Evolutionary conservation across 2,888 invertebrate species (phyloP), one percentile per base, ranked within the genome.

Genomic region (Pollenia angustigena): DNA sequence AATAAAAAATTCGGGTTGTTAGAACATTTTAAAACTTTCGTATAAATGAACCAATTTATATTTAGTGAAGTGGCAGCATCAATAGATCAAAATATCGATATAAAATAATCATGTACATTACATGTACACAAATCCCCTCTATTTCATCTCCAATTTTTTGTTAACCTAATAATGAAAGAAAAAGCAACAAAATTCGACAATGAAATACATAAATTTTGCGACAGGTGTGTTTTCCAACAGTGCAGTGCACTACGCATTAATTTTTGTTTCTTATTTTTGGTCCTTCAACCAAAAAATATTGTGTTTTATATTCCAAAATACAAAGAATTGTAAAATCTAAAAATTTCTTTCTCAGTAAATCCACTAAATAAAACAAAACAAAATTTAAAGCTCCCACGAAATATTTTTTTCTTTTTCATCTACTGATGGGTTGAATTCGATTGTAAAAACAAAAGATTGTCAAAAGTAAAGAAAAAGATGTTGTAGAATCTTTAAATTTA

Each of bases 161-260:
- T 80, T 62, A 50, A 58, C 8, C 14, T 42, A 14, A 52, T 23
- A 18, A 68, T 68, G 42, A 32, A 48, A 66, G 23, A 48, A 50
- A 10, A 48, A 72, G 50, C 16, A 66, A 71, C 71, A 52, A 75
- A 62, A 75, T 64, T 68, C 76, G 60, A 60, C 76, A 76, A 81
- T 68, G 81, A 68, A 81, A 81, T n/a, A 84, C 84, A 87, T 87
- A 87, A 87, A 87, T 84, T 87, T 50, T 58, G 87, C 81, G 87
- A 87, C 87, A 87, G 87, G 87, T 87, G 87, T 78, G 84, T 87
- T 87, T 87, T 58, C 46, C 62, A 81, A 54, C 83, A 71, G 40
- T 32, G 32, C 7, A 71, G 32, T 50, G 32, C 64, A 78, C 68
- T 87, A 84, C 84, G 87, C 87, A 78, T 84, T 81, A 69, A 62